Evolutionary conservation across 2,113 vertebrate genomes (phyloP).

Genomic region (Syngnathus scovelli): DNA sequence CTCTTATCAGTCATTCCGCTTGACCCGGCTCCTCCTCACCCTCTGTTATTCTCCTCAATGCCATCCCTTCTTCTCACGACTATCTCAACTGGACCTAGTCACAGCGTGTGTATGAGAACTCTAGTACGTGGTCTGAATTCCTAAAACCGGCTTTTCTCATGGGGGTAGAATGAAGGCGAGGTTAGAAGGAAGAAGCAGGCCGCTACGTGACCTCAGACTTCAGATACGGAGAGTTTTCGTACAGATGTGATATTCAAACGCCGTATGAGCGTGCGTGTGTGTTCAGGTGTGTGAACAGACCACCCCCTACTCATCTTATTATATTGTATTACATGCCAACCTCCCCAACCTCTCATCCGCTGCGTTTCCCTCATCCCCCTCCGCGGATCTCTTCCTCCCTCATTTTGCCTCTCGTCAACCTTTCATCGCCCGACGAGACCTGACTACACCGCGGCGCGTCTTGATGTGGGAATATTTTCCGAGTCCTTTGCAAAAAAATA

Average conservation of each 20-base stretch:
- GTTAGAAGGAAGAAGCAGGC: slow-evolving; percentile 6
- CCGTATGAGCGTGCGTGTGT: not conserved
- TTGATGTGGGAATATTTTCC: not conserved
- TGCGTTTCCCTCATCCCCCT: slow-evolving; percentile 3
- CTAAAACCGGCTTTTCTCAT: not conserved
- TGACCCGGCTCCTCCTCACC: slow-evolving; percentile 16
- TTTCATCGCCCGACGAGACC: not conserved
- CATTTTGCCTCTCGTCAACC: slow-evolving; percentile 4
- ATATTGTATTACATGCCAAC: slow-evolving; percentile 36
- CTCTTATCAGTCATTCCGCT: slow-evolving; percentile 12
- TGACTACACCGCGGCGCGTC: not conserved
- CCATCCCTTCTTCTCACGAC: slow-evolving; percentile 17
- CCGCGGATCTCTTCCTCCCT: not conserved
- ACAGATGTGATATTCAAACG: slow-evolving; percentile 52
- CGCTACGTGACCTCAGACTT: slow-evolving; percentile 33
- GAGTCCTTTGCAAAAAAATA: not conserved
- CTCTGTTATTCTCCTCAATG: slow-evolving; percentile 33
- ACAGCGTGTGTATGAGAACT: not conserved
- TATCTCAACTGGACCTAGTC: not conserved
- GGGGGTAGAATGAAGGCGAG: not conserved
- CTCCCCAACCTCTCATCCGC: slow-evolving; percentile 25
- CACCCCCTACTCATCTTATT: slow-evolving; percentile 42
- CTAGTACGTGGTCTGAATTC: no score
- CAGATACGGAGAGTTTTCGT: slow-evolving; percentile 33
- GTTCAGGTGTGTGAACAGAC: slow-evolving; percentile 50